Percentiles rank a stretch among this genome's conserved stretches.
Evolutionary conservation across 2,888 invertebrate species (phyloP).

Genomic region (Ypsolopha sequella): DNA sequence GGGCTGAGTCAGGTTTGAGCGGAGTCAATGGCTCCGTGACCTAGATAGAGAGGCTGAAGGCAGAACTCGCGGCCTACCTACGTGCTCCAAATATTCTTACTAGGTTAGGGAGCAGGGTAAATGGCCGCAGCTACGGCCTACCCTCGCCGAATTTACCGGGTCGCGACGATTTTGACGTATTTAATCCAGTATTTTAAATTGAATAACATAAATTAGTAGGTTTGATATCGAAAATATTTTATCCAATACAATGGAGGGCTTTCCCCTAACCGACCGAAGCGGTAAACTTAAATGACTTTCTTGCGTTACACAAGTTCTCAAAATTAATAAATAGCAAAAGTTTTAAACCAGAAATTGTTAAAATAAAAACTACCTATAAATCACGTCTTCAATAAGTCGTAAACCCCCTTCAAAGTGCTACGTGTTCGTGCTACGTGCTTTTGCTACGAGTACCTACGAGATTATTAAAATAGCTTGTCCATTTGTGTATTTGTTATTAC

Average conservation of each 20-base stretch:
- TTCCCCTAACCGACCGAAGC: no score
- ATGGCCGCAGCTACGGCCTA: constrained; percentile 42
- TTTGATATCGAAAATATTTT: no score
- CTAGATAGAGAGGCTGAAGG: constrained; percentile 5
- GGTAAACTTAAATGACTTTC: no score
- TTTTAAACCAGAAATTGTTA: neutral
- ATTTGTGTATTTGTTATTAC: no score
- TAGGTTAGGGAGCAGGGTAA: constrained; percentile 64
- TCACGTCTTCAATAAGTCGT: no score
- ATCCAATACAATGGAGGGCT: no score
- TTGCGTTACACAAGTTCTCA: neutral
- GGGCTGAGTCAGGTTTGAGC: neutral
- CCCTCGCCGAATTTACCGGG: constrained; percentile 41
- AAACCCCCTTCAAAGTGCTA: no score
- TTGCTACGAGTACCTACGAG: no score
- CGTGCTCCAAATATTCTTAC: constrained; percentile 61
- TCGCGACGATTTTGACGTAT: constrained; percentile 10
- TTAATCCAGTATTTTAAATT: neutral
- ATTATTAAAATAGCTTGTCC: no score
- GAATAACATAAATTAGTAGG: neutral
- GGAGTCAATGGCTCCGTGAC: constrained; percentile 31
- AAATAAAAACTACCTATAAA: neutral
- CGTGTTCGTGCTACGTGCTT: no score
- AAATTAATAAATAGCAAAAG: neutral
- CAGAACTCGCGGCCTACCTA: constrained; percentile 35